Base-by-base conservation (phyloP, 2,888 invertebrate species). In the Danaus chrysippus region DNA sequence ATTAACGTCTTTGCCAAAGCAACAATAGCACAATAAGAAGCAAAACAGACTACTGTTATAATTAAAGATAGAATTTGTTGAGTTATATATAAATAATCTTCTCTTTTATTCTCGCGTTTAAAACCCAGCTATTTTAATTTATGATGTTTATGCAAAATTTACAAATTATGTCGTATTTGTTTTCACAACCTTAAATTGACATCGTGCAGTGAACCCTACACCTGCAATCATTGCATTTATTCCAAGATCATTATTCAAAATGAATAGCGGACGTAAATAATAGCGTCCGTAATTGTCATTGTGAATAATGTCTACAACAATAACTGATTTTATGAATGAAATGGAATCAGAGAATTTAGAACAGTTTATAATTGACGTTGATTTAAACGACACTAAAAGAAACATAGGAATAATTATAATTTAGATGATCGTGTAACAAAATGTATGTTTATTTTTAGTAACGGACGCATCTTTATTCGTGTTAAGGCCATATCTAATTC, bases 171-270 rank as follows among this genome's bases (percentile, higher is more conserved):
- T 34, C 23, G 23, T 34, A 41, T 55, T 55, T 42, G 15, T 43
- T 8, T 42, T 10, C 15, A 56, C 49, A 13, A 34, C 41, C 8
- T 52, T 52, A 17, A 42, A 44, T 34, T 56, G 54, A 17, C 54
- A 59, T 52, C 15, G 61, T 53, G 54, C 58, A 44, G 56, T 15
- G 49, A 60, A 77, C 81, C 79, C 72, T 78, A 78, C 79, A 76
- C 78, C 79, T 74, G 74, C 81, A 74, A 82, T 82, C 81, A 81
- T 82, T 81, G 75, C 74, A 76, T 76, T 78, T 76, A 71, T 77
- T 78, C 77, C 79, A 81, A 81, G 77, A 81, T 78, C 81, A 82
- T 86, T 86, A 86, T 85, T 82, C 83, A 79, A 84, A 85, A 83
- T 78, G 83, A 82, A 84, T 82, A 76, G 81, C 81, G 77, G 76